Evolutionary conservation across 2,888 invertebrate genomes (phyloP).

Genomic region (Diloba caeruleocephala): DNA sequence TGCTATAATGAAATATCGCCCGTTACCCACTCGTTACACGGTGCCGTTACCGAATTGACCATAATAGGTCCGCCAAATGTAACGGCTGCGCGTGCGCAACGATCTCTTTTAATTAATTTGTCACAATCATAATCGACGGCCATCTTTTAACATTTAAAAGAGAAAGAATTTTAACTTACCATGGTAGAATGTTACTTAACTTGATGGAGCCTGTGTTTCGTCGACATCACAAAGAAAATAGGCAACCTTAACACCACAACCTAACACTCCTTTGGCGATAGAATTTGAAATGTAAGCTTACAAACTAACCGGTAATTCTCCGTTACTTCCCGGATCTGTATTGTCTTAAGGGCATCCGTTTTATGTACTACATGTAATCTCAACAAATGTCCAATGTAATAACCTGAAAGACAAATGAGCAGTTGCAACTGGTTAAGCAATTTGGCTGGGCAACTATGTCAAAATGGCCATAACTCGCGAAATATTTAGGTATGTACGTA

Average conservation of each 20-base stretch:
- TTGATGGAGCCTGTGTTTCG: conserved; percentile 11
- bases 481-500: conserved; percentile 51
- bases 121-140: conserved; percentile 44
- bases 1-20: conserved; percentile 65
- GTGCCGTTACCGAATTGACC: conserved; percentile 82
- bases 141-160: conserved; percentile 30
- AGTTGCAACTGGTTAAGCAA: conserved; percentile 33
- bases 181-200: conserved; percentile 1
- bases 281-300: conserved; percentile 31
- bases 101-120: conserved; percentile 68
- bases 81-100: conserved; percentile 70
- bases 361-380: conserved; percentile 16
- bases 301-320: conserved; percentile 37
- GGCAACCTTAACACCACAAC: conserved; percentile 1
- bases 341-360: conserved; percentile 55
- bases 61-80: conserved; percentile 55
- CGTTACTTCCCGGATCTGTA: conserved; percentile 53
- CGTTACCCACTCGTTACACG: conserved; percentile 69
- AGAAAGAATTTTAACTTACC: conserved; percentile 12
- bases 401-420: conserved; percentile 20
- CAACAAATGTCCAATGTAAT: conserved; percentile 19
- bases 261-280: conserved; percentile 36
- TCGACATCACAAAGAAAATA: conserved; percentile 9
- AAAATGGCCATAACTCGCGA: conserved; percentile 46
- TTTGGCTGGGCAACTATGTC: conserved; percentile 35